phyloP scores from a whole-genome alignment of 2,797 vertebrate species.

The Aplochiton taeniatus region DNA sequence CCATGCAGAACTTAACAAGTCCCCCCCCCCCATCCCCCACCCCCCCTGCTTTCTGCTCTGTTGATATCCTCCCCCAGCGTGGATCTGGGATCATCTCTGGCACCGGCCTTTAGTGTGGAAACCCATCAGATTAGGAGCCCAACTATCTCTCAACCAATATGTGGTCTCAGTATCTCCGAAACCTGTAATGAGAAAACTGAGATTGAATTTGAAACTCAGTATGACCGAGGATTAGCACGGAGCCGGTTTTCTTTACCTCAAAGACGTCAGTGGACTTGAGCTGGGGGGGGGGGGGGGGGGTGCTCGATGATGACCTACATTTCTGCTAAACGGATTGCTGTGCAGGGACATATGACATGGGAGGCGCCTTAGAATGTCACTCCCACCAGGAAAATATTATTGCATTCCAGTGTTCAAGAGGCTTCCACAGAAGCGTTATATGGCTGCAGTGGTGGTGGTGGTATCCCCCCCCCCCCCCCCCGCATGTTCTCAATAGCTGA shows the following conservation, averaged over 20 bases:
- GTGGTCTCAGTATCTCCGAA: constrained; percentile 71
- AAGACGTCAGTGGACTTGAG: constrained; percentile 69
- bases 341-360: constrained; percentile 53
- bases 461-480: no score
- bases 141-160: constrained; percentile 75
- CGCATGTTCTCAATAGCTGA: no score
- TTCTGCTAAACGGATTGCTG: constrained; percentile 62
- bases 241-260: constrained; percentile 66
- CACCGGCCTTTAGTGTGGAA: constrained; percentile 49
- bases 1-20: no score
- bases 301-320: constrained; percentile 69
- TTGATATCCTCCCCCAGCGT: constrained; percentile 56
- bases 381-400: constrained; percentile 41
- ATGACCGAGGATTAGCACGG: constrained; percentile 73
- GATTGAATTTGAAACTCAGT: constrained; percentile 79
- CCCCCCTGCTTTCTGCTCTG: constrained; percentile 34
- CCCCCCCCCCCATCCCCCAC: constrained; percentile 16
- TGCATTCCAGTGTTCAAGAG: background rate
- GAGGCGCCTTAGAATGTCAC: constrained; percentile 50
- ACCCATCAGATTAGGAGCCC: constrained; percentile 69
- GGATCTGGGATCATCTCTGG: constrained; percentile 61
- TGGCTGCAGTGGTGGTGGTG: no score
- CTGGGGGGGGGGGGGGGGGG: constrained; percentile 51
- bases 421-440: background rate
- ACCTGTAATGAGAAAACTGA: constrained; percentile 77